Percentiles rank a stretch among this genome's conserved stretches.
phyloP scores from a whole-genome alignment of 2,888 invertebrate genomes.

The Cetonia aurata region DNA sequence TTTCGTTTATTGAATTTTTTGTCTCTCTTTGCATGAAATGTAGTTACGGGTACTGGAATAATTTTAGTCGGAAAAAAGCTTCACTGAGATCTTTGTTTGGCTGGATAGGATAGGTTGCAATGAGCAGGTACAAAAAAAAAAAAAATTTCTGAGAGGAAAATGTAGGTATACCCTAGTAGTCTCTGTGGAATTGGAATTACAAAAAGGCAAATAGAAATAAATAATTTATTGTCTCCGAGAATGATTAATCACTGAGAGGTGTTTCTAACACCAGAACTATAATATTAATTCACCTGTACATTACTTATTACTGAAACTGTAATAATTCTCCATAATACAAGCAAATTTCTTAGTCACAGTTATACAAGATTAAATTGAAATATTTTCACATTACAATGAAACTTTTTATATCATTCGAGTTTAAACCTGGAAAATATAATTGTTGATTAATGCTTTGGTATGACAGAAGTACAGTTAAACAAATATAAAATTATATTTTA shows the following conservation, averaged over 20 bases:
- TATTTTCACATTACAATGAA: conserved; percentile 19
- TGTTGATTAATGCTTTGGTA: conserved; percentile 63
- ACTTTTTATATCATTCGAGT: conserved; percentile 29
- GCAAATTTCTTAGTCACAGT: no score
- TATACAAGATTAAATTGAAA: conserved; percentile 7
- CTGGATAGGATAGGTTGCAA: no score
- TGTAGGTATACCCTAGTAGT: not conserved
- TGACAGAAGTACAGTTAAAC: conserved; percentile 58
- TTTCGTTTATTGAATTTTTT: no score
- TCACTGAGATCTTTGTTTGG: no score
- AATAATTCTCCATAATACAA: conserved; percentile 34
- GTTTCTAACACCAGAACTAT: conserved; percentile 64
- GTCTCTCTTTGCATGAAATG: no score
- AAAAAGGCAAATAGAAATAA: conserved; percentile 62
- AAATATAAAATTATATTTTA: conserved; percentile 44
- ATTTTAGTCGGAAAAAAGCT: no score
- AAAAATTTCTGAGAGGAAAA: not conserved
- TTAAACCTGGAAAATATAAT: conserved; percentile 49
- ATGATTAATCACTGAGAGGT: conserved; percentile 62
- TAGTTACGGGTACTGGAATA: no score
- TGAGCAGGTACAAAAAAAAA: no score
- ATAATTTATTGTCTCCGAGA: conserved; percentile 68
- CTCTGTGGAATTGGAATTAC: not conserved
- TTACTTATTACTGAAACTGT: conserved; percentile 50
- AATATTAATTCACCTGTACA: conserved; percentile 56